phyloP scores from a whole-genome alignment of 2,113 vertebrate species.

The Scalopus aquaticus region DNA sequence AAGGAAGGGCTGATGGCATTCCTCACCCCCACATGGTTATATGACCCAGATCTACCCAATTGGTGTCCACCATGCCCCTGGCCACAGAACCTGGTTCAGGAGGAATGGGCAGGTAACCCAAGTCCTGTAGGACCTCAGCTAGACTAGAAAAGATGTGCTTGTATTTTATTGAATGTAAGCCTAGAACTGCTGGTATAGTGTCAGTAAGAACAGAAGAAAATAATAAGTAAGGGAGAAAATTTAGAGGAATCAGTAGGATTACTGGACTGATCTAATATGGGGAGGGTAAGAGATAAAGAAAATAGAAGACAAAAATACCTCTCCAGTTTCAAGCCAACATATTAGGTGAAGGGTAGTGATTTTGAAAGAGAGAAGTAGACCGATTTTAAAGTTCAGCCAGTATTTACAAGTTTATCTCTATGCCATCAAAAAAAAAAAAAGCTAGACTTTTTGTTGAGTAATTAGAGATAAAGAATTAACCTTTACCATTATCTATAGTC shows the following conservation, averaged over 20 bases:
- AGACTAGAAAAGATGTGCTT: neutral
- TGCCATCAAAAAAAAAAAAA: neutral
- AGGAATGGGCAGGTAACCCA: neutral
- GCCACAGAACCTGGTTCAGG: neutral
- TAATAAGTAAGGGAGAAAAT: neutral
- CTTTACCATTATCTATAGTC: neutral
- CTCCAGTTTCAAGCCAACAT: neutral
- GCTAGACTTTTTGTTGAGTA: neutral
- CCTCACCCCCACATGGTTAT: neutral
- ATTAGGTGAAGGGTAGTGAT: neutral
- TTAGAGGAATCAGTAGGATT: neutral
- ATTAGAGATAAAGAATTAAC: constrained; percentile 40
- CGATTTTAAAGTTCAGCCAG: constrained; percentile 24
- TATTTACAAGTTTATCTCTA: neutral
- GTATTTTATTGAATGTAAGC: neutral
- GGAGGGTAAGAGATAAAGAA: neutral
- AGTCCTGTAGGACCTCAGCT: neutral
- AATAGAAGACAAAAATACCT: neutral
- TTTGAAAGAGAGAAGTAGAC: constrained; percentile 43
- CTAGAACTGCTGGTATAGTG: neutral
- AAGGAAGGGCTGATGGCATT: neutral
- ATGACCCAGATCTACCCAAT: neutral
- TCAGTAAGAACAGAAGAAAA: neutral
- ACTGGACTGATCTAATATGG: neutral
- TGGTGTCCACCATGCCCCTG: neutral